Conservation (phyloP, 1,140 invertebrate species). For the Olivierus martensii region DNA sequence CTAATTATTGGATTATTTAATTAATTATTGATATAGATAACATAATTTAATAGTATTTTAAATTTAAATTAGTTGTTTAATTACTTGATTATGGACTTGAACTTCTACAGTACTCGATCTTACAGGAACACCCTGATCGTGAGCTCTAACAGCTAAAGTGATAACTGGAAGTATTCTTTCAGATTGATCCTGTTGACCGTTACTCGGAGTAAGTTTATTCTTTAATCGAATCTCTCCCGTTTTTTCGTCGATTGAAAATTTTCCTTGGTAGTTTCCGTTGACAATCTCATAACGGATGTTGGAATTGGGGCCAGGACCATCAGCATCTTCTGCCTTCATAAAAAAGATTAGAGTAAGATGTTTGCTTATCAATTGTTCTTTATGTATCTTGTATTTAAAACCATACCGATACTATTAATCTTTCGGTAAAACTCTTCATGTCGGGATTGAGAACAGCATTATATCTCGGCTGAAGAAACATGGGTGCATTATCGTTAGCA, state of each 20-base stretch:
- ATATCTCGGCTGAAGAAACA: constrained; percentile 62
- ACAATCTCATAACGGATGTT: constrained; percentile 68
- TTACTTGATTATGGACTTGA: constrained; percentile 20
- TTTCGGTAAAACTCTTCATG: constrained; percentile 32
- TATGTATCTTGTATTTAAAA: no score
- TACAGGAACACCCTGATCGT: constrained; percentile 22
- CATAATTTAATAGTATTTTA: no score
- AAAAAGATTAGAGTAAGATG: not conserved
- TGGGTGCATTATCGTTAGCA: constrained; percentile 64
- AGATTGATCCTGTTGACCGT: constrained; percentile 5
- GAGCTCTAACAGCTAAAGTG: constrained; percentile 19
- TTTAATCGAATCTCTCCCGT: constrained; percentile 24
- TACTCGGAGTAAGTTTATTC: not conserved
- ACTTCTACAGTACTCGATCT: constrained; percentile 15
- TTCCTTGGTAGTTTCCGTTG: constrained; percentile 59
- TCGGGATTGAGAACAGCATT: constrained; percentile 64
- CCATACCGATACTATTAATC: constrained; percentile 23
- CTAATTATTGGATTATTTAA: not conserved
- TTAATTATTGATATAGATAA: not conserved
- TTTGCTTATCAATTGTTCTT: not conserved
- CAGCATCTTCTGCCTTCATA: constrained; percentile 54
- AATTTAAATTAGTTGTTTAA: not conserved
- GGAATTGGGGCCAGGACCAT: constrained; percentile 73
- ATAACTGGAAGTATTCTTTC: constrained; percentile 7
- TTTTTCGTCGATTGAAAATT: constrained; percentile 40